Evolutionary conservation across 2,888 invertebrate species (phyloP).

Genomic region (Tinea trinotella): DNA sequence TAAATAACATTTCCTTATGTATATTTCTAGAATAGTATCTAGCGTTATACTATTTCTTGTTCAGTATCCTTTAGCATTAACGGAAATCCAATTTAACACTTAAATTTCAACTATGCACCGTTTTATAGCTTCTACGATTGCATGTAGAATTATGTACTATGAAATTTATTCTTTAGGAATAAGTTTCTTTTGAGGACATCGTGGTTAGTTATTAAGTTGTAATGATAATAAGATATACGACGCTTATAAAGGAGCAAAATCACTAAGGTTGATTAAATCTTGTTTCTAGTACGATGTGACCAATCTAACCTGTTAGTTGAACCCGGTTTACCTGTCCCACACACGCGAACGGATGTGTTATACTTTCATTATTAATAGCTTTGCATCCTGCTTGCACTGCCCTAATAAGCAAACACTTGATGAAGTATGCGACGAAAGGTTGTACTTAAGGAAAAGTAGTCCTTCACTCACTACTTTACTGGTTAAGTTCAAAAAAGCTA

Average conservation of each 20-base stretch:
- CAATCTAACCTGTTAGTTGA: conserved; percentile 18
- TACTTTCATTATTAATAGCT: conserved; percentile 56
- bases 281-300: conserved; percentile 16
- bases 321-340: conserved; percentile 34
- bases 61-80: background rate
- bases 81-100: background rate
- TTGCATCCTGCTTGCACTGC: conserved; percentile 18
- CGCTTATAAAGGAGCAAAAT: conserved; percentile 14
- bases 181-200: too few relatives aligned
- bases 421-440: background rate
- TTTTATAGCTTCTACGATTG: too few relatives aligned
- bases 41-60: conserved; percentile 6
- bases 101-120: conserved; percentile 7
- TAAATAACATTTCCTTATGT: background rate
- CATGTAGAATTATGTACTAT: too few relatives aligned
- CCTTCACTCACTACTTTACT: too few relatives aligned
- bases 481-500: too few relatives aligned
- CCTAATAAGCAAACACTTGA: conserved; percentile 16
- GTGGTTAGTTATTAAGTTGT: background rate
- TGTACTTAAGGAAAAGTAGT: too few relatives aligned
- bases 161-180: too few relatives aligned
- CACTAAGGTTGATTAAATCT: conserved; percentile 10
- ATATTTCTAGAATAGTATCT: background rate
- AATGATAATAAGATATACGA: conserved; percentile 9
- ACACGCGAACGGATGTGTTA: conserved; percentile 59